Percentiles rank a stretch among this genome's conserved stretches.
Evolutionary conservation across 2,888 invertebrate genomes (phyloP).

Genomic region (Priocnemis perturbator): DNA sequence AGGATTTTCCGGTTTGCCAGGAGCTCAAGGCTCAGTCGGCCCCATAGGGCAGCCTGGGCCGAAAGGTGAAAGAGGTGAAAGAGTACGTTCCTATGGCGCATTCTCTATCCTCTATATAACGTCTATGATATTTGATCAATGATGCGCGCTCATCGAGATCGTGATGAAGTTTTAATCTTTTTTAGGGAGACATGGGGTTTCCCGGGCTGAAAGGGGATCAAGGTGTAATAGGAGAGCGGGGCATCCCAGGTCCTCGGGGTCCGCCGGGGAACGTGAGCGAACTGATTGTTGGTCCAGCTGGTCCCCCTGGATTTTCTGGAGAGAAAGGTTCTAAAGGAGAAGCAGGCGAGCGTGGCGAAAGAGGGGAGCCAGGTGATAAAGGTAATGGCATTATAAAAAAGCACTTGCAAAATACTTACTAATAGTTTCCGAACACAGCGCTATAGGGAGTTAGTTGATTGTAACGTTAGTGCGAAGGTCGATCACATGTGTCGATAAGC

Average conservation of each 20-base stretch:
- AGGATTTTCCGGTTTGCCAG: conserved; percentile 74
- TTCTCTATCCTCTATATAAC: no score
- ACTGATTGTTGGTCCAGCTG: conserved; percentile 19
- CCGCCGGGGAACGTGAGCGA: conserved; percentile 59
- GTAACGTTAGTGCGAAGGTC: conserved; percentile 25
- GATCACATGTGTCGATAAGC: conserved; percentile 28
- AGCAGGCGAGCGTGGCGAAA: conserved; percentile 49
- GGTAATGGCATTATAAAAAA: conserved; percentile 37
- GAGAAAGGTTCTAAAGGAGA: conserved; percentile 66
- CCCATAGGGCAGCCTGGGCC: conserved; percentile 70
- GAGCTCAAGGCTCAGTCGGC: conserved; percentile 74
- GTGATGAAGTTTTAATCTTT: no score
- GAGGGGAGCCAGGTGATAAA: conserved; percentile 42
- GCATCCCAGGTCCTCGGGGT: conserved; percentile 63
- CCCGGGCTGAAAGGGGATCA: conserved; percentile 66
- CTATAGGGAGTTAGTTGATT: conserved; percentile 25
- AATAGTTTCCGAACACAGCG: conserved; percentile 10
- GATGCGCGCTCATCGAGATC: no score
- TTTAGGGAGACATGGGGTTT: conserved; percentile 67
- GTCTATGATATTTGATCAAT: no score
- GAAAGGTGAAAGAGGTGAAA: conserved; percentile 64
- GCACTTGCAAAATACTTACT: no score
- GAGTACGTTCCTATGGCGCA: conserved; percentile 39
- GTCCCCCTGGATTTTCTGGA: conserved; percentile 31
- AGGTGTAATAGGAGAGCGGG: conserved; percentile 48